phyloP scores from a whole-genome alignment of 2,797 vertebrate genomes.

The Hapalemur alaotrensis region DNA sequence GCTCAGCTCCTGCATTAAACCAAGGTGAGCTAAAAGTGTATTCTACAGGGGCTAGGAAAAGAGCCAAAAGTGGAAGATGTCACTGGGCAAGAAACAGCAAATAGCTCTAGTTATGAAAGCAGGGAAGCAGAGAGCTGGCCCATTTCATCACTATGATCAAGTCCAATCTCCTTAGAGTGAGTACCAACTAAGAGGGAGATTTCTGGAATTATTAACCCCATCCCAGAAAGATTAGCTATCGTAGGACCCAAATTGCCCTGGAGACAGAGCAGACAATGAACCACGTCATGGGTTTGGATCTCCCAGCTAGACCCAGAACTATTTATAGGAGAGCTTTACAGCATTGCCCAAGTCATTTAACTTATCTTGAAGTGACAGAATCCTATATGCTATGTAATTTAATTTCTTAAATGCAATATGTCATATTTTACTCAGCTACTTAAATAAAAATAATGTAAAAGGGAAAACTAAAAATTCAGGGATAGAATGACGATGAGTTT shows the following conservation, averaged over 20 bases:
- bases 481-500: neutral
- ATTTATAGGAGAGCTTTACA: neutral
- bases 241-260: neutral
- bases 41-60: neutral
- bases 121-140: neutral
- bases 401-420: neutral
- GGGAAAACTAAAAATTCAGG: neutral
- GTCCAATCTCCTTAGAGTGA: neutral
- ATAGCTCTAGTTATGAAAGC: neutral
- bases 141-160: neutral
- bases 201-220: neutral
- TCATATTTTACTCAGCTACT: neutral
- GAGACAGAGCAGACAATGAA: neutral
- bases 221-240: neutral
- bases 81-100: neutral
- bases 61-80: neutral
- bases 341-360: neutral
- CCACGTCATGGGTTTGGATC: neutral
- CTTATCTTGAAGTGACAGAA: neutral
- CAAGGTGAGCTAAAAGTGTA: neutral
- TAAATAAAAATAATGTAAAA: neutral
- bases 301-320: neutral
- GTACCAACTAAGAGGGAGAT: neutral
- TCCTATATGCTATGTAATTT: neutral
- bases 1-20: neutral